Conservation (phyloP, 2,113 vertebrate species). For the Polypterus bichir region DNA sequence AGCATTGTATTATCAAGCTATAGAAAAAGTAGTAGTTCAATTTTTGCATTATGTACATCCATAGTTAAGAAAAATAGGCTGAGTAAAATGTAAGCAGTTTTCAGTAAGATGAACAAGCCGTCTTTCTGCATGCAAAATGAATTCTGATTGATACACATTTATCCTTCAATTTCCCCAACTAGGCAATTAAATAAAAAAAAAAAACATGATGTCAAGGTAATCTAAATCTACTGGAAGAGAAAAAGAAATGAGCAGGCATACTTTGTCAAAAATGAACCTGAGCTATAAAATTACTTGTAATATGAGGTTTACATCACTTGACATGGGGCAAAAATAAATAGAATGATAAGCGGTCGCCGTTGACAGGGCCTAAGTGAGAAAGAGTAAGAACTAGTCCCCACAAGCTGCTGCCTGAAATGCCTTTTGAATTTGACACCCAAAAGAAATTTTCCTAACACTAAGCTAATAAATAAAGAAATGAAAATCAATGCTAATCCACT, state of each 20-base stretch:
- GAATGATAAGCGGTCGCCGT: slow-evolving; percentile 16
- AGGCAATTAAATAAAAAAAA: slow-evolving; percentile 1
- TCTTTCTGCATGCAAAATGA: too few relatives aligned
- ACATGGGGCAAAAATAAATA: slow-evolving; percentile 10
- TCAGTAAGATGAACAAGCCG: background rate
- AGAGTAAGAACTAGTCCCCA: background rate
- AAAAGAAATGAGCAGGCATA: background rate
- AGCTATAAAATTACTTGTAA: background rate
- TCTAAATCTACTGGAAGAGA: background rate
- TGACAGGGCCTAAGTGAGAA: background rate
- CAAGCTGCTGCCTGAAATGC: background rate
- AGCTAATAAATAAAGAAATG: background rate
- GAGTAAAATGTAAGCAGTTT: background rate
- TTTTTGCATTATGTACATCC: too few relatives aligned
- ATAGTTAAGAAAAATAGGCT: background rate
- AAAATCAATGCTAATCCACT: slow-evolving; percentile 28
- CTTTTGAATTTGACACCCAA: background rate
- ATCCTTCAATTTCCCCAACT: background rate
- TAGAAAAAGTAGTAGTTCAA: too few relatives aligned
- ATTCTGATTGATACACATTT: too few relatives aligned
- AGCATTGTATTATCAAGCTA: too few relatives aligned
- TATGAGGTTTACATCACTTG: background rate
- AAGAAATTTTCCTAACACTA: background rate
- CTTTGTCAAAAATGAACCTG: background rate
- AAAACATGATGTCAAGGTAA: background rate